Evolutionary conservation across 2,113 vertebrate genomes (phyloP).

Genomic region (Ammodramus savannarum): DNA sequence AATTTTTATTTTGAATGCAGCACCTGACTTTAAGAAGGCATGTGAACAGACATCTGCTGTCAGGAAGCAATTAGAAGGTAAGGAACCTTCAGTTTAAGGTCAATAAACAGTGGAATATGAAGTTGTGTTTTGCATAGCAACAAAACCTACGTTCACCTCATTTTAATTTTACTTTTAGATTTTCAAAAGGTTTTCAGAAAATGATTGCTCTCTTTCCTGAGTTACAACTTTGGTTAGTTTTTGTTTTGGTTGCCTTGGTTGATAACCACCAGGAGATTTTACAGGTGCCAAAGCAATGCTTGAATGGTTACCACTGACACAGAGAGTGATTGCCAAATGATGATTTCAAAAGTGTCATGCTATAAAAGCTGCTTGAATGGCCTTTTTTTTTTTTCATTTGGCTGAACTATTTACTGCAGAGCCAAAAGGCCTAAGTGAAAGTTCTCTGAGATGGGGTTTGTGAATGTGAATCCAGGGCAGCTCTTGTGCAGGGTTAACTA

Average conservation of each 20-base stretch:
- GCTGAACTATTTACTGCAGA: not conserved
- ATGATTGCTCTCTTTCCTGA: not conserved
- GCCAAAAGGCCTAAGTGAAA: not conserved
- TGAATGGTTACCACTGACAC: not conserved
- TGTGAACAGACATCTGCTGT: not conserved
- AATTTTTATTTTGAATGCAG: not conserved
- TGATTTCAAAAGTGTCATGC: not conserved
- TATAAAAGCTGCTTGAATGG: not conserved
- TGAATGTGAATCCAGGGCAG: not conserved
- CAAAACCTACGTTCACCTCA: not conserved
- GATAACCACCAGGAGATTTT: not conserved
- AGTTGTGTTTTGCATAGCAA: not conserved
- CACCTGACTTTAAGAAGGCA: not conserved
- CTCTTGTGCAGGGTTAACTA: not conserved
- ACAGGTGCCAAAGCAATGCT: not conserved
- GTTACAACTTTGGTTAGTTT: not conserved
- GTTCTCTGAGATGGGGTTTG: not conserved
- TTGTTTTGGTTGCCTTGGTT: not conserved
- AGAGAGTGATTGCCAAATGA: not conserved
- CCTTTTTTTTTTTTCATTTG: not conserved
- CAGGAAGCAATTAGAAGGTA: not conserved
- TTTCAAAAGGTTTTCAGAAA: not conserved
- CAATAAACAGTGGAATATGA: not conserved
- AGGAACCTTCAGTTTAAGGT: not conserved
- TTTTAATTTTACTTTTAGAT: not conserved